Conservation (phyloP, 2,113 vertebrate species). For the Mungos mungo region DNA sequence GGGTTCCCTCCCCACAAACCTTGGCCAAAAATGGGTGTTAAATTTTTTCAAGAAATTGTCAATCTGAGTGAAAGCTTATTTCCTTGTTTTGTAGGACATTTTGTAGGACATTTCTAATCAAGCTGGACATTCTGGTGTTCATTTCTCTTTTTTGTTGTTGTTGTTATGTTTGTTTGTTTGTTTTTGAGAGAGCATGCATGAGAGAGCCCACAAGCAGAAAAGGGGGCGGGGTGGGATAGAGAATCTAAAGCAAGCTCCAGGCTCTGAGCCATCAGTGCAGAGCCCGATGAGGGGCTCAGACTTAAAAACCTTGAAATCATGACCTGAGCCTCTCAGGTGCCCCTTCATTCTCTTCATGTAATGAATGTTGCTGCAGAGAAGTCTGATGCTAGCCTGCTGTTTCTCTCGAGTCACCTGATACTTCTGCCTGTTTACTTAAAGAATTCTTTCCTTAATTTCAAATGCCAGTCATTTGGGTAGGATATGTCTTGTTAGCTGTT, state of each 20-base stretch:
- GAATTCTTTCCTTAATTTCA: neutral
- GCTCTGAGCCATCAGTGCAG: no score
- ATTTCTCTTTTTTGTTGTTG: neutral
- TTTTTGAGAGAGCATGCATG: no score
- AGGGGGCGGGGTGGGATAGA: no score
- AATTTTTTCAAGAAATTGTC: neutral
- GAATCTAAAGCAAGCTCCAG: no score
- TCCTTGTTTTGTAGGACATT: neutral
- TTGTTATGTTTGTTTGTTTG: no score
- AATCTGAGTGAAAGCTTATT: neutral
- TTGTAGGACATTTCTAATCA: neutral
- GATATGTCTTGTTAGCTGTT: neutral
- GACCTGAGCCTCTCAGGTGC: no score
- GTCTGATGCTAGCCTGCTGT: neutral
- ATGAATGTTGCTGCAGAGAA: neutral
- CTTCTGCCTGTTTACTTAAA: neutral
- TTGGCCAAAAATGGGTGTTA: neutral
- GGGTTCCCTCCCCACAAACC: neutral
- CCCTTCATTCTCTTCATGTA: neutral
- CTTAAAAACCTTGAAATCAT: no score
- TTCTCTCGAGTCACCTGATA: neutral
- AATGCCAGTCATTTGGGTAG: neutral
- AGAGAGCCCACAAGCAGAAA: no score
- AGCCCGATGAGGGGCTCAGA: no score
- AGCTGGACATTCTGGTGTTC: neutral